Evolutionary conservation across 2,888 invertebrate genomes (phyloP), one percentile per base, ranked within the genome.

Genomic region (Glaucopsyche alexis): DNA sequence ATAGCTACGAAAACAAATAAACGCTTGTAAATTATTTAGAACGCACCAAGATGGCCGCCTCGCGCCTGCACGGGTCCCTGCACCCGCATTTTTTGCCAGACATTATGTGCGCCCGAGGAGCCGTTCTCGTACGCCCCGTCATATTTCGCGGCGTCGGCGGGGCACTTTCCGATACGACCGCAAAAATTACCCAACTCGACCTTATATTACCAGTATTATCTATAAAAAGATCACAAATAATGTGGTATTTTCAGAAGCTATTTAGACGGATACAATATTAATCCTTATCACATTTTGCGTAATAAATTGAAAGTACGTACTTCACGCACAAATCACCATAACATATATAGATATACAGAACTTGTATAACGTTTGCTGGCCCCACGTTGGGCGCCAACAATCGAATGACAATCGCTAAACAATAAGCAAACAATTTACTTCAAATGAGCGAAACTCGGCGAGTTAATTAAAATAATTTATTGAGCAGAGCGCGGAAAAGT

Each of bases 81-180:
- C 29, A 7, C 70, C 79, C 81, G 82, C 83, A 79, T 88, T 90
- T 90, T 90, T 89, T 87, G 82, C 82, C 82, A 87, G 88, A 88
- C 90, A 89, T 89, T 85, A 91, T 85, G 88, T 81, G 84, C 87
- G 88, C 85, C 91, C 75, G 80, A 88, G 91, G 91, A 89, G 88
- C 82, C 86, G 86, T 91, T 90, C 82, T 80, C 79, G 81, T 80
- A 83, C 85, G 83, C 84, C 84, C 84, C 84, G 85, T 87, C 89
- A 88, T 91, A 89, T 89, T 89, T 89, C 85, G 88, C 85, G 83
- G 83, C 80, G 81, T 82, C 80, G 81, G 85, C 65, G 42, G 40
- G 4, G 14, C 65, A 66, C 40, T 66, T 42, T 72, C 70, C 72
- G 72, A 73, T 76, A 74, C 72, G 65, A 55, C 55, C 55, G 19